Percentiles rank a stretch among this genome's conserved stretches.
These are phyloP conservation scores for Parambassis ranga DNA, from an alignment of 2,797 vertebrate species.

Conservation along the genomic window DNA sequence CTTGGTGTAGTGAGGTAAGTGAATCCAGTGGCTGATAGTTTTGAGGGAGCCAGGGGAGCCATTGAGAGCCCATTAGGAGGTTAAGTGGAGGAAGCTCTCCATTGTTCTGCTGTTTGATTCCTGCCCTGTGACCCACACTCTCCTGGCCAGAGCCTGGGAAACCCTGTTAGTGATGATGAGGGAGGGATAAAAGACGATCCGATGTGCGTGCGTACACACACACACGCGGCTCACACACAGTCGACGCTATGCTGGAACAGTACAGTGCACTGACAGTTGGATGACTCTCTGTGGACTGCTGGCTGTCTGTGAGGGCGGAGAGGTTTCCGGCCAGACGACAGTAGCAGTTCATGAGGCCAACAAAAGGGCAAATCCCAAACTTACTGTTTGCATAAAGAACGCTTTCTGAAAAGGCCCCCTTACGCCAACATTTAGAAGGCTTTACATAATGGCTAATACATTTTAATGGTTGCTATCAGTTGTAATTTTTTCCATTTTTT, in stretches of 20 bases:
- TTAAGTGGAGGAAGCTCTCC: constrained; percentile 82
- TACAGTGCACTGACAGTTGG: constrained; percentile 71
- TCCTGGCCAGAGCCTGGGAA: constrained; percentile 76
- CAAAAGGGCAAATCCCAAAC: constrained; percentile 49
- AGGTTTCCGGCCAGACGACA: constrained; percentile 75
- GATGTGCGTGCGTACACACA: constrained; percentile 26
- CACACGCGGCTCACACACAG: constrained; percentile 19
- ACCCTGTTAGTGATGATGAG: constrained; percentile 78
- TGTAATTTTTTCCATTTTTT: neutral
- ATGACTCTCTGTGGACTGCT: constrained; percentile 72
- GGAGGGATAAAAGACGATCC: constrained; percentile 60
- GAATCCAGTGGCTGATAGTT: constrained; percentile 79
- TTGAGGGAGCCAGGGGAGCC: constrained; percentile 78
- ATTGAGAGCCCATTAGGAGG: constrained; percentile 84
- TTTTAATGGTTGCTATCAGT: neutral
- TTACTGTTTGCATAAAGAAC: constrained; percentile 37
- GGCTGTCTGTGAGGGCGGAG: constrained; percentile 63
- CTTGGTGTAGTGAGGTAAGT: constrained; percentile 69
- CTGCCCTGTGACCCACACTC: constrained; percentile 75
- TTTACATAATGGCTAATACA: neutral
- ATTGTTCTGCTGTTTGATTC: constrained; percentile 81
- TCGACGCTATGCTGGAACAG: constrained; percentile 40
- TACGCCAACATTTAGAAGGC: neutral
- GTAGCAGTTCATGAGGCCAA: constrained; percentile 55
- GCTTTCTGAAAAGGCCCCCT: neutral